Evolutionary conservation across 2,113 vertebrate species (phyloP).

Genomic region (Gnathonemus longibarbis): DNA sequence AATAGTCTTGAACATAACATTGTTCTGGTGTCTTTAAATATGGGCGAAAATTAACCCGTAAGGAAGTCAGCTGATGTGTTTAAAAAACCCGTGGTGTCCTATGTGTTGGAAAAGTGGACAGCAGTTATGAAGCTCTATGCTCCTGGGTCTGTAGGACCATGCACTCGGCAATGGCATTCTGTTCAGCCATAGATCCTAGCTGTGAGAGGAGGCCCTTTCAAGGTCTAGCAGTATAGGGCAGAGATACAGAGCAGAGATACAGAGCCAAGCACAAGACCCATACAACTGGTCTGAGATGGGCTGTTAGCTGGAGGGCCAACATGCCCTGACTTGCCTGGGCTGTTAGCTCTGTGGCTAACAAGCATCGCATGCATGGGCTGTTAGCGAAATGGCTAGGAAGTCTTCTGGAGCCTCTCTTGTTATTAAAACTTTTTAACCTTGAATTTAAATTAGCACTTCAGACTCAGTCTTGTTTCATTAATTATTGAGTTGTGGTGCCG

Average conservation of each 20-base stretch:
- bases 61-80: neutral
- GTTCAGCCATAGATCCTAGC: conserved; percentile 31
- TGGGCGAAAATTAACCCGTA: neutral
- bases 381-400: neutral
- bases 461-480: neutral
- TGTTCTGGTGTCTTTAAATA: neutral
- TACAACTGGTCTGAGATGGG: neutral
- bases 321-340: neutral
- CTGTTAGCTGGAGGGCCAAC: neutral
- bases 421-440: neutral
- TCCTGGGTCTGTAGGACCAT: neutral
- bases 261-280: neutral
- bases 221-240: conserved; percentile 51
- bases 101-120: neutral
- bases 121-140: neutral
- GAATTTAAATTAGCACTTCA: neutral
- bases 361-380: neutral
- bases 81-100: neutral
- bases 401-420: neutral
- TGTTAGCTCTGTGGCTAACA: neutral
- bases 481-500: neutral
- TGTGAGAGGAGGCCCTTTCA: conserved; percentile 36
- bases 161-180: conserved; percentile 11
- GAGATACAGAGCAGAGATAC: conserved; percentile 40
- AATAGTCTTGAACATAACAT: neutral